These are phyloP conservation scores for Candoia aspera DNA, from an alignment of 2,113 vertebrate genomes.

Conservation along the genomic window DNA sequence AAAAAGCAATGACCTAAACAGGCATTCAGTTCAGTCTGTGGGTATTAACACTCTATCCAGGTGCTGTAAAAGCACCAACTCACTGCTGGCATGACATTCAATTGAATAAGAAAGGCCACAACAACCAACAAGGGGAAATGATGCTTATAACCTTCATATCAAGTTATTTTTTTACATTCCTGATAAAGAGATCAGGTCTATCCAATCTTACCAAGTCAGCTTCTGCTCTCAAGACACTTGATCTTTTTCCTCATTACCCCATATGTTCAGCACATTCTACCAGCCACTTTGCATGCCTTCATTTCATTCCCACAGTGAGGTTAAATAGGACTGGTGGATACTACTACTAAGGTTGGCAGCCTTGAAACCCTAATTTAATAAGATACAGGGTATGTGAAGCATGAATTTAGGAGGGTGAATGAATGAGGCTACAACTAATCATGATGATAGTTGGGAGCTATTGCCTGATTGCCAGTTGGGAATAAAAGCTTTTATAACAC, in stretches of 20 bases:
- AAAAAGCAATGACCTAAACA: slow-evolving; percentile 41
- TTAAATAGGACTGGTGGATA: slow-evolving; percentile 48
- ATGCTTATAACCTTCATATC: background rate
- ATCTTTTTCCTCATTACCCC: background rate
- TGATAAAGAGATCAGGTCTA: background rate
- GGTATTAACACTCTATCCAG: background rate
- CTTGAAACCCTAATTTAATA: slow-evolving; percentile 30
- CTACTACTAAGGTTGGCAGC: slow-evolving; percentile 36
- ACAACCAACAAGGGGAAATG: background rate
- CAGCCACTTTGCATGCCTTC: background rate
- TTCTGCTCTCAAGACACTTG: slow-evolving; percentile 11
- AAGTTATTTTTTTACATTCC: slow-evolving; percentile 22
- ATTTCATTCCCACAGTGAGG: slow-evolving; percentile 22
- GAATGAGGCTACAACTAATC: background rate
- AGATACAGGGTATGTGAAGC: slow-evolving; percentile 36
- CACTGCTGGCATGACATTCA: background rate
- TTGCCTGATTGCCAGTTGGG: background rate
- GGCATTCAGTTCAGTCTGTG: slow-evolving; percentile 23
- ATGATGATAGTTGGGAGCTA: background rate
- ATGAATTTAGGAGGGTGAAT: background rate
- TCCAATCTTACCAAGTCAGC: slow-evolving; percentile 25
- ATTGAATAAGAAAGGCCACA: slow-evolving; percentile 21
- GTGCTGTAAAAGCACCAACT: background rate
- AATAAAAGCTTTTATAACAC: background rate
- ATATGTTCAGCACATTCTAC: background rate